phyloP scores from a whole-genome alignment of 1,140 invertebrate genomes.

The Drosophila subobscura region DNA sequence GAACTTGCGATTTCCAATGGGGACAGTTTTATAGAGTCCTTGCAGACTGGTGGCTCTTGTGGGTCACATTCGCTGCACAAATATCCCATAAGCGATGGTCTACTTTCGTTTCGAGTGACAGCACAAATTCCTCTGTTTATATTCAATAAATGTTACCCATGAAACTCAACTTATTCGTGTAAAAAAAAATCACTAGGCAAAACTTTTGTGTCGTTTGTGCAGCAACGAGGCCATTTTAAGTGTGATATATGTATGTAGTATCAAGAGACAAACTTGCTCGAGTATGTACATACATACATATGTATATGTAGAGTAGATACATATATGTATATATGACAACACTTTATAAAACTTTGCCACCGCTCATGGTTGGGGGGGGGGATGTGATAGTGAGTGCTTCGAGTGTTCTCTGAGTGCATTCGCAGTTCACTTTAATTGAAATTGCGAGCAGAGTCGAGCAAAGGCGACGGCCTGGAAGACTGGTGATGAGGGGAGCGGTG shows the following conservation, averaged over 20 bases:
- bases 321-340: constrained; percentile 27
- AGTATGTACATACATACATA: constrained; percentile 8
- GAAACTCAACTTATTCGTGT: constrained; percentile 50
- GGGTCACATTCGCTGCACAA: no score
- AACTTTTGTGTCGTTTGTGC: constrained; percentile 55
- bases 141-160: constrained; percentile 37
- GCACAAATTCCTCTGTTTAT: no score
- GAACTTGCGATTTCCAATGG: no score
- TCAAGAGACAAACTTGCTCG: constrained; percentile 34
- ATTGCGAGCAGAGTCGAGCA: constrained; percentile 42
- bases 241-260: constrained; percentile 60
- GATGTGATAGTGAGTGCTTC: constrained; percentile 9
- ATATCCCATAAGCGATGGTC: no score
- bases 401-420: constrained; percentile 19
- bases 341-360: constrained; percentile 23
- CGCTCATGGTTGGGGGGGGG: no score
- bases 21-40: constrained; percentile 19
- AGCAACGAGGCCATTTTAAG: constrained; percentile 65
- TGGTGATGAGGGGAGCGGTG: constrained; percentile 2
- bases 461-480: constrained; percentile 7
- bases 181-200: constrained; percentile 19
- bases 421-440: constrained; percentile 70
- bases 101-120: no score
- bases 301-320: neutral
- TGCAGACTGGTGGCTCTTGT: no score